Evolutionary conservation across 2,113 vertebrate genomes (phyloP).

Genomic region (Lutjanus erythropterus): DNA sequence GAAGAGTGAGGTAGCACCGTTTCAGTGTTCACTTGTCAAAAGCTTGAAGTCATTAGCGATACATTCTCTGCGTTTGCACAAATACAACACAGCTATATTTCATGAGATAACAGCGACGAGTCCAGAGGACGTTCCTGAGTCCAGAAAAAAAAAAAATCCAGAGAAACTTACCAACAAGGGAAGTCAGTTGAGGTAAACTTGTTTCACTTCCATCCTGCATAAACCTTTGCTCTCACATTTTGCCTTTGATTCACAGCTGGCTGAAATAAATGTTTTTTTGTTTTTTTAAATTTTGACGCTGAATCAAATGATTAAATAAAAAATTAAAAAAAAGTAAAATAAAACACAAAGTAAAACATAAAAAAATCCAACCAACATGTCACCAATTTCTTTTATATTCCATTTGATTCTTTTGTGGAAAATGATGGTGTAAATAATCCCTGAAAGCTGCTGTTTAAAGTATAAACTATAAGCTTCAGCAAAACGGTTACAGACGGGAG

Average conservation of each 20-base stretch:
- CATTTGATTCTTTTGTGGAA: conserved; percentile 29
- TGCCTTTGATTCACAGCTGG: conserved; percentile 47
- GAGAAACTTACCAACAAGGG: conserved; percentile 75
- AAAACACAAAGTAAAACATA: conserved; percentile 32
- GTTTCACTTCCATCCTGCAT: conserved; percentile 45
- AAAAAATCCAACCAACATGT: conserved; percentile 16
- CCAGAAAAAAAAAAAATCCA: conserved; percentile 69
- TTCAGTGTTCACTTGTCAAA: conserved; percentile 69
- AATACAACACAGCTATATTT: conserved; percentile 69
- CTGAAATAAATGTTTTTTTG: conserved; percentile 31
- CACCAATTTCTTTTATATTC: conserved; percentile 6
- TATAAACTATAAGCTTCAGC: conserved; percentile 21
- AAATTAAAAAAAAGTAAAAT: conserved; percentile 35
- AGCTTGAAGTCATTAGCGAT: conserved; percentile 59
- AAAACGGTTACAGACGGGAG: conserved; percentile 23
- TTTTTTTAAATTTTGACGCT: conserved; percentile 26
- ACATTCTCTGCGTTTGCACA: conserved; percentile 73
- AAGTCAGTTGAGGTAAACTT: conserved; percentile 80
- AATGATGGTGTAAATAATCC: conserved; percentile 29
- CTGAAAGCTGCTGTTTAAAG: conserved; percentile 38
- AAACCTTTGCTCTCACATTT: conserved; percentile 11
- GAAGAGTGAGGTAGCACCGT: conserved; percentile 77
- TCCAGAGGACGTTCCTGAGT: conserved; percentile 62
- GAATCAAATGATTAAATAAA: conserved; percentile 65
- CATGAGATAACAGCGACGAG: conserved; percentile 57